Evolutionary conservation across 2,113 vertebrate genomes (phyloP), one percentile per base, ranked within the genome.

Genomic region (Xyrauchen texanus): DNA sequence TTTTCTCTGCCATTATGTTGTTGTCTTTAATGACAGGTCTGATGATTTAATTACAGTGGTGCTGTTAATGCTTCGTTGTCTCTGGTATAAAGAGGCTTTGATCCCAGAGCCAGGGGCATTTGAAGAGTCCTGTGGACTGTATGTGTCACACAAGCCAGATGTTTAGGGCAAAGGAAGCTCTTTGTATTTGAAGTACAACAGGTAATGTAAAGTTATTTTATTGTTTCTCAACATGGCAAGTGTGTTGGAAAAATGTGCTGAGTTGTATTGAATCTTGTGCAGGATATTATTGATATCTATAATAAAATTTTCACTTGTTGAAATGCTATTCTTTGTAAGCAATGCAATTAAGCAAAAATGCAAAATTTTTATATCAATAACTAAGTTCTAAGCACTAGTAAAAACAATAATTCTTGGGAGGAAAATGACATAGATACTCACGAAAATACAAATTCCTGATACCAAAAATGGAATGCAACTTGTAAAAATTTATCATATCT

Each of bases 61-160:
- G 46, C 70, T 7, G 55, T 61, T 73, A 47, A 61, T 15, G 55
- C 44, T n/a, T 11, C 16, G 34, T 62, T 74, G 70, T 73, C 55
- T 73, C 12, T 10, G 34, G 71, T 74, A 74, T 74, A 63, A 74
- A 74, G 72, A 45, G 60, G 15, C 16, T 74, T 74, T 74, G 46
- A 63, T 74, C 58, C 62, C 58, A 1, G 58, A 63, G 4, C 15
- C 15, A 10, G 46, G 7, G 5, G 44, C 55, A 12, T 51, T 74
- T 2, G 3, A 72, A 72, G 9, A 44, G n/a, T 58, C 12, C 34
- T 15, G 68, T 1, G 21, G 21, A 61, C n/a, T 60, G 13, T 15
- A 6, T 72, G 45, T 60, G 15, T 21, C 72, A 5, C 12, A 49
- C 3, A 60, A 16, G 4, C 6, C 15, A 74, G 7, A 1, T 34